phyloP scores from a whole-genome alignment of 2,797 vertebrate genomes.

The Luscinia luscinia region DNA sequence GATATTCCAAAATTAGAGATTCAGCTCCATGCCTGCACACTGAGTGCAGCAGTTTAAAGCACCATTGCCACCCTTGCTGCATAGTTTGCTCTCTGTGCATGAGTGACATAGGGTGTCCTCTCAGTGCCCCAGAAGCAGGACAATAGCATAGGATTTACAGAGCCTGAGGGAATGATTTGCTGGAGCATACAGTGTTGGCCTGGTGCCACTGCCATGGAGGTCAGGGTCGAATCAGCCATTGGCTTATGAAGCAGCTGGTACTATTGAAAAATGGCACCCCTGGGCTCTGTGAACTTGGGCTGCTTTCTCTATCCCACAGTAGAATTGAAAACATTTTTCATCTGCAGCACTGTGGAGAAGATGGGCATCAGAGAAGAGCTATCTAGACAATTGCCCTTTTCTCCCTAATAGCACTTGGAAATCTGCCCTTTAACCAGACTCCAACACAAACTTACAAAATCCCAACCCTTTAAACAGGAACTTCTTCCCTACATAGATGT shows the following conservation, averaged over 20 bases:
- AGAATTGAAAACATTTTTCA: neutral
- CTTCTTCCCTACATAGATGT: neutral
- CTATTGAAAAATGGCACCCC: neutral
- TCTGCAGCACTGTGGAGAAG: neutral
- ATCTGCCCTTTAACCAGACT: neutral
- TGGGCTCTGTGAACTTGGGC: neutral
- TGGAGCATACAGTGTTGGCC: neutral
- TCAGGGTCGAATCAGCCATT: neutral
- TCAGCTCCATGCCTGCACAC: neutral
- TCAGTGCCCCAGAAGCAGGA: neutral
- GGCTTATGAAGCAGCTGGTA: neutral
- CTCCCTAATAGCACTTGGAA: neutral
- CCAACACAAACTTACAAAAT: neutral
- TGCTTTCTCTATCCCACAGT: neutral
- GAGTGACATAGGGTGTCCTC: neutral
- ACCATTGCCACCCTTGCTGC: neutral
- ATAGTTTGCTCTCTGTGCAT: neutral
- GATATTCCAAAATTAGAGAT: neutral
- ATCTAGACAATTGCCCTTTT: neutral
- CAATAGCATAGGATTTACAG: neutral
- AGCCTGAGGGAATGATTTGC: slow-evolving; percentile 11
- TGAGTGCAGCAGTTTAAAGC: neutral
- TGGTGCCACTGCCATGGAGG: neutral
- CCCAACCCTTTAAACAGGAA: neutral
- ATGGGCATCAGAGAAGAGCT: neutral